Percentiles rank a stretch among this genome's conserved stretches.
Evolutionary conservation across 2,797 vertebrate species (phyloP).

Genomic region (Pseudochirops cupreus): DNA sequence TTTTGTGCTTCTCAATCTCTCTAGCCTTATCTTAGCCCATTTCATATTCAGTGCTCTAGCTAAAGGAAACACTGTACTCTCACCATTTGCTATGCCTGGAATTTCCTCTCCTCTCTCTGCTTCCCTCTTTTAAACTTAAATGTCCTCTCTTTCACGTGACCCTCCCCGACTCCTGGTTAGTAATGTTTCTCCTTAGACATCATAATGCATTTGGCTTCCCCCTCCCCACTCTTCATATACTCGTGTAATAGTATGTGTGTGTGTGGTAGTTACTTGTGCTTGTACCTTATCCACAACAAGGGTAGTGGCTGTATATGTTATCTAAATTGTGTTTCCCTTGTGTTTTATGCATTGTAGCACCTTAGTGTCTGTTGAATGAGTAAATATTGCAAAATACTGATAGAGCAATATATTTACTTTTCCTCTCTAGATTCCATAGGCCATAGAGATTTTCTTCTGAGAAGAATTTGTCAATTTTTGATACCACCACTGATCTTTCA

Average conservation of each 20-base stretch:
- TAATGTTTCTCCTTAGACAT: not conserved
- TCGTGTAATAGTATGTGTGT: not conserved
- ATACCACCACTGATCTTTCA: constrained; percentile 87
- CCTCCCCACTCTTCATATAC: not conserved
- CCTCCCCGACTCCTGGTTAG: not conserved
- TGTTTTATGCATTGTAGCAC: not conserved
- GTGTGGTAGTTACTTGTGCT: not conserved
- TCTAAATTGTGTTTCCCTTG: not conserved
- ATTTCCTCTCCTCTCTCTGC: not conserved
- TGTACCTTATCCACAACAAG: not conserved
- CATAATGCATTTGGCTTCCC: not conserved
- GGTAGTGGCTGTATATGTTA: not conserved
- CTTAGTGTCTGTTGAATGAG: not conserved
- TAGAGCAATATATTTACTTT: not conserved
- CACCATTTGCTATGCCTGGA: not conserved
- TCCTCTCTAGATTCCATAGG: constrained; percentile 94
- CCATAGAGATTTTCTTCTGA: constrained; percentile 99
- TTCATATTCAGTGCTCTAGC: not conserved
- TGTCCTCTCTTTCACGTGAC: not conserved
- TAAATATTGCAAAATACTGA: not conserved
- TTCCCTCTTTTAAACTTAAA: not conserved
- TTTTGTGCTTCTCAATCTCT: not conserved
- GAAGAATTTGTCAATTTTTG: constrained; percentile 94
- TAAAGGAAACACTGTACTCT: not conserved
- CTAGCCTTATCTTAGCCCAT: not conserved